phyloP scores from a whole-genome alignment of 2,113 vertebrate species.

The Oncorhynchus keta region DNA sequence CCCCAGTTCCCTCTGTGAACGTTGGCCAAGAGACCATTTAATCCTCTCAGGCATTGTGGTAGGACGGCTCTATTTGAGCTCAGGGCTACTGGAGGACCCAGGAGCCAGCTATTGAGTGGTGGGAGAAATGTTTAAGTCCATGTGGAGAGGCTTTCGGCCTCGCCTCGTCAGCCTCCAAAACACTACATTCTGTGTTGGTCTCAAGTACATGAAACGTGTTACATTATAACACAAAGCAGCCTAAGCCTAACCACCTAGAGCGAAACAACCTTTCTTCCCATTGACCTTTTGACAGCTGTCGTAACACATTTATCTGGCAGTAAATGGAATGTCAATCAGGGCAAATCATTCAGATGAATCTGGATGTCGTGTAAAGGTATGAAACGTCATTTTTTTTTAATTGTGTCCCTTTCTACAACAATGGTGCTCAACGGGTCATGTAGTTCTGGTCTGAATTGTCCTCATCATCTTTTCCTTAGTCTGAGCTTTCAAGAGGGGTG shows the following conservation, averaged over 20 bases:
- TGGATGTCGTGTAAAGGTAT: neutral
- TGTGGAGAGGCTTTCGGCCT: neutral
- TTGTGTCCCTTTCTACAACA: neutral
- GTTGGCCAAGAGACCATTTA: conserved; percentile 54
- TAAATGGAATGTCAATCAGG: neutral
- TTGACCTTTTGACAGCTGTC: too few species aligned
- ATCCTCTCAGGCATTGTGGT: conserved; percentile 45
- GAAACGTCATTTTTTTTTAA: neutral
- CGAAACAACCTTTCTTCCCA: neutral
- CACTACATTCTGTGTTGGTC: neutral
- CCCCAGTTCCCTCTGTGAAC: conserved; percentile 45
- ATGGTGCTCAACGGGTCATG: neutral
- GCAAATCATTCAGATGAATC: neutral
- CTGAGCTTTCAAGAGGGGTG: conserved; percentile 43
- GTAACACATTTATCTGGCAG: neutral
- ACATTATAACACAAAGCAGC: neutral
- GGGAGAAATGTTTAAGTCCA: neutral
- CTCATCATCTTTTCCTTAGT: conserved; percentile 52
- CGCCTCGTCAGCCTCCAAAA: neutral
- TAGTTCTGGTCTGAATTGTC: conserved; percentile 31
- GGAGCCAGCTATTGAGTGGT: conserved; percentile 13
- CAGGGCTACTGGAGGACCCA: conserved; percentile 26
- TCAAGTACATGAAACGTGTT: neutral
- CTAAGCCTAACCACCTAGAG: neutral
- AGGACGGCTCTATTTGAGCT: conserved; percentile 40